These are phyloP conservation scores for Eupsittula cactorum DNA, from an alignment of 2,113 vertebrate species.

Conservation along the genomic window DNA sequence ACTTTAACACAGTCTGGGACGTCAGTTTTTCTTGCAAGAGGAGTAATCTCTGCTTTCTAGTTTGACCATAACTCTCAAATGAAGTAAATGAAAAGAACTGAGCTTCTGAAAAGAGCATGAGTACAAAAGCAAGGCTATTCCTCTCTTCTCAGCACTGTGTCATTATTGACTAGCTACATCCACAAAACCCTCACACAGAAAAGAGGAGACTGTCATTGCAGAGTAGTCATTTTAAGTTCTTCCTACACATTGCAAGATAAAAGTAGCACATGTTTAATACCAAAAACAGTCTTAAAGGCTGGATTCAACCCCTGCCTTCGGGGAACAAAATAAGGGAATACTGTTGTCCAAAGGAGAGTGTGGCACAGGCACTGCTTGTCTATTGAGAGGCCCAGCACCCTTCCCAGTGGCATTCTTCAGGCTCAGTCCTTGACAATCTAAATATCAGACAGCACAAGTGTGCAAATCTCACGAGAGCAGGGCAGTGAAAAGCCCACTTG, in stretches of 20 bases:
- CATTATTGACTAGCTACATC: neutral
- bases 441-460: neutral
- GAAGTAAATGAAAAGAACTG: neutral
- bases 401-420: neutral
- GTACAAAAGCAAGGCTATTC: neutral
- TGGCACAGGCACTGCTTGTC: neutral
- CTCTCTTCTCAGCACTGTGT: neutral
- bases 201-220: neutral
- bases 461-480: neutral
- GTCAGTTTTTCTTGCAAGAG: neutral
- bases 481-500: neutral
- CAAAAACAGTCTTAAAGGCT: neutral
- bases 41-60: neutral
- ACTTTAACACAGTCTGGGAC: neutral
- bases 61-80: neutral
- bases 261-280: neutral
- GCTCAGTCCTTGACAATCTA: neutral
- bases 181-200: neutral
- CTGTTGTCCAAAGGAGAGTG: neutral
- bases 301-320: neutral
- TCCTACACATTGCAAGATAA: constrained; percentile 7
- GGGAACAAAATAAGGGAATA: neutral
- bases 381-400: fast-evolving
- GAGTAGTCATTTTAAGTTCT: constrained; percentile 30
- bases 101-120: neutral